Base-by-base conservation (phyloP, 2,888 invertebrate genomes). In the Pecten maximus region DNA sequence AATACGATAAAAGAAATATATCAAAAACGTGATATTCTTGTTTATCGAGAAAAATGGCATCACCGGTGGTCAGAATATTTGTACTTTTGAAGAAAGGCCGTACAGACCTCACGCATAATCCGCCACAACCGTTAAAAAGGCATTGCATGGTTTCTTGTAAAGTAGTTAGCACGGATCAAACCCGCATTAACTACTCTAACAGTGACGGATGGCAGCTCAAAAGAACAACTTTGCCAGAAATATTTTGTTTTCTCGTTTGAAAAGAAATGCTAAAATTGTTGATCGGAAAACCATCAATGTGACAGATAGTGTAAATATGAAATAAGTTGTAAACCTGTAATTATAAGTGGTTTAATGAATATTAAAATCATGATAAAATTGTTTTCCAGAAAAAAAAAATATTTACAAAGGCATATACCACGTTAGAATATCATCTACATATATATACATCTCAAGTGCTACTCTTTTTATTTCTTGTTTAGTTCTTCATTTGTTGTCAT, bases 81-180 rank as follows among this genome's bases (percentile, higher is more conserved):
- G 60, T 60, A 60, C n/a, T 60, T 74, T 74, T 28, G 28, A 6
- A 15, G 74, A 35, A 16, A 35, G 35, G 23, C 60, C 60, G 23
- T 4, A 23, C 60, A 23, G 60, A 74, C 74, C 74, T 74, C 74
- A 74, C 74, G 74, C 74, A 74, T 35, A 35, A 35, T 35, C 28
- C 74, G 28, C 35, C 10, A 74, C 74, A 28, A 35, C 28, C 74
- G 74, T 74, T 74, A 74, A 74, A 74, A 74, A 74, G 35, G 74
- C 74, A 74, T 74, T 74, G 74, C 74, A 74, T 74, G 74, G 74
- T 74, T 74, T 35, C 74, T 74, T 74, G 74, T 74, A 74, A 74
- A 74, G 74, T 35, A 74, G 74, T 74, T 74, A 74, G 35, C 12
- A 74, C 6, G 35, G 74, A 74, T 74, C 74, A 74, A 74, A 74